phyloP scores from a whole-genome alignment of 2,797 vertebrate species.

The Corythornis leucogaster region DNA sequence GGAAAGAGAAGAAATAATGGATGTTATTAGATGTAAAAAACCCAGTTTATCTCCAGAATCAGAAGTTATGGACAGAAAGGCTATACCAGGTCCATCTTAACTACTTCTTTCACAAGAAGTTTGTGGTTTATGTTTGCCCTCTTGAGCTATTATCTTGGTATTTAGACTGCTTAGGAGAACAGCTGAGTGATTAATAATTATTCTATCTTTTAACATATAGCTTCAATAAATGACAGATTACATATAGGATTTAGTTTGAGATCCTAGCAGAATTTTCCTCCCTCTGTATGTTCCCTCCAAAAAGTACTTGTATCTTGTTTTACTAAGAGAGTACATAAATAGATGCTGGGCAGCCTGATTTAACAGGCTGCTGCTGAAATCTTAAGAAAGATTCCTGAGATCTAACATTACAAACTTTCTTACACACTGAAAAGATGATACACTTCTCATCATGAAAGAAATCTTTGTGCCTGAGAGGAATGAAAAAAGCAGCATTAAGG shows the following conservation, averaged over 20 bases:
- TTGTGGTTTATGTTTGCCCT: neutral
- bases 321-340: neutral
- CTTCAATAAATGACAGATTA: conserved; percentile 31
- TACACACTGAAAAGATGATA: conserved; percentile 23
- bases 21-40: neutral
- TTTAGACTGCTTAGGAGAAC: neutral
- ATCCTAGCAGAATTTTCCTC: neutral
- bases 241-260: neutral
- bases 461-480: conserved; percentile 38
- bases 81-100: neutral
- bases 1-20: neutral
- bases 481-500: conserved; percentile 21
- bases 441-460: conserved; percentile 59
- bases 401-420: conserved; percentile 11
- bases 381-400: conserved; percentile 18
- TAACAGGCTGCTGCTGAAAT: conserved; percentile 27
- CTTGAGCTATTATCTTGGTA: neutral
- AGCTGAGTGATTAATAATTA: neutral
- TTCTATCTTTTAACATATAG: neutral
- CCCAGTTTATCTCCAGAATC: neutral
- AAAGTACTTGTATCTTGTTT: conserved; percentile 19
- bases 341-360: conserved; percentile 39
- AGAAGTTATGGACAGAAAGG: neutral
- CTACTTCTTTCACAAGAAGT: neutral
- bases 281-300: neutral